Percentiles rank a stretch among this genome's conserved stretches.
Conservation (phyloP, 2,113 vertebrate species). For the Piaya cayana region DNA sequence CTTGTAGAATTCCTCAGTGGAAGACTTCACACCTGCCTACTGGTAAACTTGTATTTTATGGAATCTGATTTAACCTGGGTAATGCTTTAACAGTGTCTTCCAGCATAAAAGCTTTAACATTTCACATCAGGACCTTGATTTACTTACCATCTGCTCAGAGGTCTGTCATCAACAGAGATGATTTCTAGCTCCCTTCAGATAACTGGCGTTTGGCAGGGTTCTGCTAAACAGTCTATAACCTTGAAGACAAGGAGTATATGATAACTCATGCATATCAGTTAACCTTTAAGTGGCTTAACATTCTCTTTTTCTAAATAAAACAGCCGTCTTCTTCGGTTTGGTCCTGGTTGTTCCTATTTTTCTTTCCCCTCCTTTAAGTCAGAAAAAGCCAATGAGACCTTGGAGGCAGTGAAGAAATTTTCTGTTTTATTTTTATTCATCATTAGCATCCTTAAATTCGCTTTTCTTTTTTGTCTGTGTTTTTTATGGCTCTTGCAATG, state of each 20-base stretch:
- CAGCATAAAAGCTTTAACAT: conserved; percentile 67
- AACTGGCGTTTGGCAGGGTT: conserved; percentile 72
- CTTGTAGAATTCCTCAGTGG: conserved; percentile 4
- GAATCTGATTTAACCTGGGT: conserved; percentile 62
- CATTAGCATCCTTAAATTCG: neutral
- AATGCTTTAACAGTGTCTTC: conserved; percentile 69
- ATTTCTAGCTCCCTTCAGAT: conserved; percentile 76
- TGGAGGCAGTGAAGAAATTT: conserved; percentile 9
- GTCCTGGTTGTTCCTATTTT: neutral
- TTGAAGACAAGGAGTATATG: conserved; percentile 72
- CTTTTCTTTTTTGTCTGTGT: neutral
- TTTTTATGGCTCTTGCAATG: neutral
- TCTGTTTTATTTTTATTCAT: conserved; percentile 8
- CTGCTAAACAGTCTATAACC: conserved; percentile 73
- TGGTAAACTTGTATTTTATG: conserved; percentile 1
- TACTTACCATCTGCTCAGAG: conserved; percentile 79
- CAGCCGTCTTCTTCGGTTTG: neutral
- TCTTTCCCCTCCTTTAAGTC: neutral
- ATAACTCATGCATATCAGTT: conserved; percentile 59
- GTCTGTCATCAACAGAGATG: conserved; percentile 74
- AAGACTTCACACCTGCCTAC: conserved; percentile 52
- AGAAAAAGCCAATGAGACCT: neutral
- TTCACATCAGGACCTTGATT: conserved; percentile 79
- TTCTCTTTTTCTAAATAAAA: conserved; percentile 40
- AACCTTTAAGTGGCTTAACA: conserved; percentile 65